Base-by-base conservation (phyloP, 1,140 invertebrate species). In the Radopholus similis region DNA sequence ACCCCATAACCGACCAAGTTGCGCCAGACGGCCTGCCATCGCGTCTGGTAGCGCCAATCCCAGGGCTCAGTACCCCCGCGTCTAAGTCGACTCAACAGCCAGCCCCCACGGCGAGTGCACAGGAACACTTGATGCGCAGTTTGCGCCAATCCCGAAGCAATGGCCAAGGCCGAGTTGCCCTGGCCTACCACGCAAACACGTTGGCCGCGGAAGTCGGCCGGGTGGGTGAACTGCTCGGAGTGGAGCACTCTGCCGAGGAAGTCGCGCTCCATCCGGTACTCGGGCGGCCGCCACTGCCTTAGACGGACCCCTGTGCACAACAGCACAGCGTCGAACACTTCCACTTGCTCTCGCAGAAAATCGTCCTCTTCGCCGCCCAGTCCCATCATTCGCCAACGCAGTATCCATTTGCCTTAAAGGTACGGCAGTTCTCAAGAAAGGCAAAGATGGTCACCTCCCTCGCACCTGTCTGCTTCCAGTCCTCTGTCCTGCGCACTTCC, bases 291-390 rank as follows among this genome's bases (percentile, higher is more conserved):
- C 49, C 54, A 64, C 21, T 18, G 37, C 38, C 28, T 53, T 5
- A 38, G n/a, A 64, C 37, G 35, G 37, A 51, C 28, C 8, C 63
- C 63, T 21, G 63, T 56, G 21, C 63, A 64, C 21, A 64, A 32
- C 28, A 64, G 63, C 18, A 64, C 63, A 4, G 63, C 63, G 30
- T 64, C 56, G 55, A 64, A 64, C 30, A 55, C 40, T 64, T 64
- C 63, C 55, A 63, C n/a, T 28, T 42, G n/a, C 26, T 63, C 2
- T 21, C 23, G 44, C 42, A 18, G 35, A 26, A 34, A 13, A 56
- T 15, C 4, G 28, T 6, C 56, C 26, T 1, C n/a, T 18, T 32
- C 11, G 35, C 56, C 28, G 35, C 15, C 1, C 35, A 40, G 3
- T 18, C 26, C n/a, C n/a, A n/a, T 28, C 26, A 58, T 58, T 32